Base-by-base conservation (phyloP, 2,113 vertebrate genomes). In the Vicugna pacos region DNA sequence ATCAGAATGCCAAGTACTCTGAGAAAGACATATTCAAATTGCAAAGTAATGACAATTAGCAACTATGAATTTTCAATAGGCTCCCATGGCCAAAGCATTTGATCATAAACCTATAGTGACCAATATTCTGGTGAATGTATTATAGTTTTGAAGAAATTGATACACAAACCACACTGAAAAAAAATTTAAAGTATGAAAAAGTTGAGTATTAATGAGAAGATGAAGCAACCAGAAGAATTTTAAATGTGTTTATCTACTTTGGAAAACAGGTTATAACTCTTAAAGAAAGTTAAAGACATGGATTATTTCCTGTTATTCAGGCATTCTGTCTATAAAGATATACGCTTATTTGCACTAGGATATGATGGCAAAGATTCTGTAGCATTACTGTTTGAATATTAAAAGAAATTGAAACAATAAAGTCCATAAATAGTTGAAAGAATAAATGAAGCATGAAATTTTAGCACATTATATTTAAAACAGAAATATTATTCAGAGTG, bases 241-340 rank as follows among this genome's bases (percentile, higher is more conserved):
- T 38, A 70, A 48, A 52, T 46, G 79, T 80, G 8, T 76, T 89
- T 32, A 70, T 54, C 8, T 2, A 54, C 58, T 88, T 88, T 22
- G 42, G 14, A 93, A 96, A 54, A 35, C 67, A 72, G 11, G 50
- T 93, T 94, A 92, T 28, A 77, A 62, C 80, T 81, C 67, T 88
- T 79, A 80, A 92, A 35, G 2, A 17, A 88, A 79, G 19, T 84
- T 93, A 50, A 87, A 94, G 17, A 20, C 85, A 24, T 76, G 26
- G n/a, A 38, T 90, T 35, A 67, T 82, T 92, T 94, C 48, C 58
- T 94, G 1, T 69, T 84, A 88, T 75, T 93, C 56, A 79, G 42
- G 87, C 62, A 30, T 50, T 32, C 15, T 60, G 0, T 56, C 38
- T 38, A 42, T 54, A 42, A 88, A 6, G 11, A 72, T 64, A 75